Evolutionary conservation across 2,113 vertebrate species (phyloP), one percentile per base, ranked within the genome.

Genomic region (Sander vitreus): DNA sequence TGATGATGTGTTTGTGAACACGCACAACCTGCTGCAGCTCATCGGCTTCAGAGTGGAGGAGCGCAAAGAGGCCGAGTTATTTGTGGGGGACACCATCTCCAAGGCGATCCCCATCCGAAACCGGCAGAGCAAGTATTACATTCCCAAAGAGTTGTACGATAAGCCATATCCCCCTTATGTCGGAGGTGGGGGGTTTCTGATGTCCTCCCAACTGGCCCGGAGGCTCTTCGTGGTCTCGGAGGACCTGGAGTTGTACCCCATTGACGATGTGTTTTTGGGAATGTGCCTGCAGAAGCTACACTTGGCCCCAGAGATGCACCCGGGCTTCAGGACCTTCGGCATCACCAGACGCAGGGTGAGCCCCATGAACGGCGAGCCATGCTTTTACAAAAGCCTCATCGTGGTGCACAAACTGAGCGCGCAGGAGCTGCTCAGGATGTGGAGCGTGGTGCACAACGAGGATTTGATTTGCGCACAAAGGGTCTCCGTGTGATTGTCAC

Each of bases 211-310:
- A 3, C 51, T 97, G 76, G 95, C 89, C 47, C 78, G 83, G 43
- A 87, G 68, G 8, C 73, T 93, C 15, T 94, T 95, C 16, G 84
- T 85, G 18, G 94, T 80, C 25, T 96, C 94, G 0, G 93, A 96
- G 87, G 77, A 83, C 55, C 62, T 95, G 77, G 93, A 95, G 86
- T 74, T 97, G 50, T 97, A 96, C 88, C 97, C 97, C n/a, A 97
- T 97, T 3, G 97, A 97, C 16, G 96, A 97, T 10, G 96, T 97
- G 53, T 97, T 96, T 87, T 67, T 97, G 91, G 97, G 96, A 25
- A 96, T 96, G 96, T 97, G 96, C 72, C 91, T 97, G 48, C 80
- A 93, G 78, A 91, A n/a, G 51, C 78, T 94, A 0, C 87, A 90
- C 1, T 76, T 96, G 67, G 12, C 78, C 36, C 96, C 96, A 0